Base-by-base conservation (phyloP, 2,888 invertebrate genomes). In the Pristionchus entomophagus region DNA sequence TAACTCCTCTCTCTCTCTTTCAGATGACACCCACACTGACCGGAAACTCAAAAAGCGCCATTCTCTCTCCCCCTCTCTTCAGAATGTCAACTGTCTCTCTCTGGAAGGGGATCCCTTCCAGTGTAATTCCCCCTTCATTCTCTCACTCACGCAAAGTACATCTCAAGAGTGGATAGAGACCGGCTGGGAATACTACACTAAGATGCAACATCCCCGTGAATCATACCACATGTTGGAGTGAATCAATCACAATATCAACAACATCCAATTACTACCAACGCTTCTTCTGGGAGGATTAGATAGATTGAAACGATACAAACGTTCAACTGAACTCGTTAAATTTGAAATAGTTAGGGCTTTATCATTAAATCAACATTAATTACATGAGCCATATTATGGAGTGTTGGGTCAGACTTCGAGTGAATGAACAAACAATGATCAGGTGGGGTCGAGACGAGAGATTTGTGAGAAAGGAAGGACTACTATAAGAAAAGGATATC, bases 181-280 rank as follows among this genome's bases (percentile, higher is more conserved):
- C 35, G 87, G 41, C 41, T 41, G 85, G 41, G 77, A 49, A 59
- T 32, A 86, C 59, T 49, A 69, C 85, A 65, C n/a, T n/a, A n/a
- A n/a, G 49, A 73, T 41, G 41, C 12, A n/a, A n/a, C n/a, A n/a
- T n/a, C n/a, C n/a, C n/a, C n/a, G n/a, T n/a, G 59, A 45, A 12
- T 78, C 49, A 78, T 78, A 19, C 78, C 73, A 73, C n/a, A 73
- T 73, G 38, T n/a, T n/a, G n/a, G 26, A 12, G 22, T 2, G 14
- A 65, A 3, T 0, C 12, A 65, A 65, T 35, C 65, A 65, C 56
- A 56, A 56, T 65, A 19, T 5, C 65, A 65, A 10, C 45, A 45
- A 35, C 29, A 35, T 4, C 32, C 12, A 65, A 35, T 65, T 65
- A 65, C 65, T 10, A 65, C 32, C 35, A 19, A 35, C 45, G 14